Conservation (phyloP, 2,888 invertebrate genomes). For the Stenodera caucasica region DNA sequence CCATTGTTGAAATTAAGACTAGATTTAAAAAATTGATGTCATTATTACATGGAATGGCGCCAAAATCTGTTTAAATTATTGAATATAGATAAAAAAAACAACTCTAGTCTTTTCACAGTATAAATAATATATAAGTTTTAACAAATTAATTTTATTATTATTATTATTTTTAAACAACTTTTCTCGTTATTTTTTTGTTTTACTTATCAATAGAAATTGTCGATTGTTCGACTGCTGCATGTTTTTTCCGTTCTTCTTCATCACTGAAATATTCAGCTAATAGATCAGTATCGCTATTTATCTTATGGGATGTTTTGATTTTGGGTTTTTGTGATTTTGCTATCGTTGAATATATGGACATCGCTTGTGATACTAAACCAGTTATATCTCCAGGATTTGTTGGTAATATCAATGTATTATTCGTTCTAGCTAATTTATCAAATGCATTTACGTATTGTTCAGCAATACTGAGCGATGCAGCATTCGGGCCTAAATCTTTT, state of each 20-base stretch:
- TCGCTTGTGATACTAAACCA: conserved; percentile 76
- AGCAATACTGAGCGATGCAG: conserved; percentile 89
- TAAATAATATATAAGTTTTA: background rate
- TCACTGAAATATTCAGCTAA: conserved; percentile 54
- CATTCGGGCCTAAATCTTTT: conserved; percentile 72
- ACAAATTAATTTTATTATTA: too few relatives aligned
- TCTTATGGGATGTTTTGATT: conserved; percentile 11
- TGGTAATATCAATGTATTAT: conserved; percentile 93
- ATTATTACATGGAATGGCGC: conserved; percentile 61
- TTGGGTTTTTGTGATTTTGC: conserved; percentile 44
- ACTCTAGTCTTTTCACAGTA: background rate
- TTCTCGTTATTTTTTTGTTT: too few relatives aligned
- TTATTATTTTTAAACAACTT: too few relatives aligned
- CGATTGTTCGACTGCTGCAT: conserved; percentile 14
- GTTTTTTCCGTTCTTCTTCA: conserved; percentile 49
- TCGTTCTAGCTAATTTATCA: conserved; percentile 86
- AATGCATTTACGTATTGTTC: conserved; percentile 97
- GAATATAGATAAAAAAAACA: background rate
- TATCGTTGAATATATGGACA: conserved; percentile 65
- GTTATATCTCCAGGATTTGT: conserved; percentile 84
- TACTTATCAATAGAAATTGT: background rate
- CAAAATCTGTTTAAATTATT: background rate
- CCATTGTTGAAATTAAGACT: conserved; percentile 59
- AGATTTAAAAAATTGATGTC: conserved; percentile 61
- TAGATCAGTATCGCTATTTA: conserved; percentile 6